Evolutionary conservation across 1,140 invertebrate species (phyloP).

Genomic region (Orchestia grillus): DNA sequence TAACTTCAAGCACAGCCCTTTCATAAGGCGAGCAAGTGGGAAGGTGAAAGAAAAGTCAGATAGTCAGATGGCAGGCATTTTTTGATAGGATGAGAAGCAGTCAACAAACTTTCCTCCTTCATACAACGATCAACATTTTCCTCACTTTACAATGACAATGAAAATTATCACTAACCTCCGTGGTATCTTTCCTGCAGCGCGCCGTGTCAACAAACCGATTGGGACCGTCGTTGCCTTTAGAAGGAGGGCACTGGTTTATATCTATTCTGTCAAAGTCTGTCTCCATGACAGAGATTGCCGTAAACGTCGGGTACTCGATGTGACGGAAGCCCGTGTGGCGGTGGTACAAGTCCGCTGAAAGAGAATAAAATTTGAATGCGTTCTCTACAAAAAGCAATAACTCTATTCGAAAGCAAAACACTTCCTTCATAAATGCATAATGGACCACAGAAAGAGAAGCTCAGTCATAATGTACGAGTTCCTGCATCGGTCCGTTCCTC

Average conservation of each 20-base stretch:
- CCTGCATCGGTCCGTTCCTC: too few relatives aligned
- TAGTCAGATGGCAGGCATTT: too few relatives aligned
- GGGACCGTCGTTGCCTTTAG: conserved; percentile 87
- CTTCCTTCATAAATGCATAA: too few relatives aligned
- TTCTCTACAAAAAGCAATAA: neutral
- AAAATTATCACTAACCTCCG: conserved; percentile 78
- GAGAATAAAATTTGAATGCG: neutral
- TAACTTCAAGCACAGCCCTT: too few relatives aligned
- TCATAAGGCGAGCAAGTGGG: too few relatives aligned
- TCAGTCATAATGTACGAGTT: too few relatives aligned
- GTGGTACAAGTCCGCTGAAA: conserved; percentile 87
- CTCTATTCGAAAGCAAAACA: neutral
- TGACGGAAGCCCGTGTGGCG: conserved; percentile 94
- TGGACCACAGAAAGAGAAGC: too few relatives aligned
- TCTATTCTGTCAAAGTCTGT: conserved; percentile 98
- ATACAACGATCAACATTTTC: too few relatives aligned
- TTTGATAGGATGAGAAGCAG: too few relatives aligned
- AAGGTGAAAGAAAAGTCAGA: too few relatives aligned
- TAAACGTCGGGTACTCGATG: conserved; percentile 94
- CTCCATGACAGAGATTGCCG: conserved; percentile 92
- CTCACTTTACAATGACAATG: too few relatives aligned
- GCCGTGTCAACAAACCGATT: conserved; percentile 93
- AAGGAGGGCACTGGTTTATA: conserved; percentile 95
- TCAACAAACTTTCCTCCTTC: too few relatives aligned
- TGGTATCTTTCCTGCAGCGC: conserved; percentile 85